Percentiles rank a stretch among this genome's conserved stretches.
Conservation (phyloP, 2,888 invertebrate genomes). For the Nomada hirtipes region DNA sequence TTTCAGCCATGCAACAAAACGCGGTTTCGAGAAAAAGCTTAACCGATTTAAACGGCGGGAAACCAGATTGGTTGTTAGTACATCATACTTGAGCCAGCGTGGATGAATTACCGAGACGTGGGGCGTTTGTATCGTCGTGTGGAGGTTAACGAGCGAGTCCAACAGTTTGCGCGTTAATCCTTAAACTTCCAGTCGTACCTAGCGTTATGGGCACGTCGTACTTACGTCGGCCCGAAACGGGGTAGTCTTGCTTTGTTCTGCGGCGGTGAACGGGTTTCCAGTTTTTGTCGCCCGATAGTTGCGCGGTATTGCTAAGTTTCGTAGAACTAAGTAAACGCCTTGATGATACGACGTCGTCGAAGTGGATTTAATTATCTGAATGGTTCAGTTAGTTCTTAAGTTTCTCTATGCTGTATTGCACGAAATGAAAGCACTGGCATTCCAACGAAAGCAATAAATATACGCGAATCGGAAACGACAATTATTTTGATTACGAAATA, state of each 20-base stretch:
- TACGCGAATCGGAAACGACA: too few species aligned
- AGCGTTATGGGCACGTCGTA: not conserved
- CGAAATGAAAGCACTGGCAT: too few species aligned
- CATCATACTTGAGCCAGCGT: constrained; percentile 29
- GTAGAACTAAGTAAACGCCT: not conserved
- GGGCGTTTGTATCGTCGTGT: not conserved
- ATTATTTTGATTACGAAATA: not conserved
- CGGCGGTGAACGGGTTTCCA: not conserved
- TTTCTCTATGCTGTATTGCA: too few species aligned
- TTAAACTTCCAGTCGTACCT: not conserved
- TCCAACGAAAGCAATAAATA: too few species aligned
- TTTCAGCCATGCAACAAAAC: too few species aligned
- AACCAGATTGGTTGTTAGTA: constrained; percentile 32
- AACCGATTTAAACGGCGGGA: constrained; percentile 48
- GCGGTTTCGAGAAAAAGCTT: not conserved
- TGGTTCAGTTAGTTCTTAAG: not conserved
- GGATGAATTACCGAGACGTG: not conserved
- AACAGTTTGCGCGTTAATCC: constrained; percentile 26
- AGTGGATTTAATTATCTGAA: not conserved
- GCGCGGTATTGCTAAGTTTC: not conserved
- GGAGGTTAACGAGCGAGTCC: constrained; percentile 24
- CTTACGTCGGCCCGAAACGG: not conserved
- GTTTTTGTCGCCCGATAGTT: not conserved
- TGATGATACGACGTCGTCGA: not conserved
- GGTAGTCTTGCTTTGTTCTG: too few species aligned